Base-by-base conservation (phyloP, 2,797 vertebrate species). In the Chaetophractus vellerosus region DNA sequence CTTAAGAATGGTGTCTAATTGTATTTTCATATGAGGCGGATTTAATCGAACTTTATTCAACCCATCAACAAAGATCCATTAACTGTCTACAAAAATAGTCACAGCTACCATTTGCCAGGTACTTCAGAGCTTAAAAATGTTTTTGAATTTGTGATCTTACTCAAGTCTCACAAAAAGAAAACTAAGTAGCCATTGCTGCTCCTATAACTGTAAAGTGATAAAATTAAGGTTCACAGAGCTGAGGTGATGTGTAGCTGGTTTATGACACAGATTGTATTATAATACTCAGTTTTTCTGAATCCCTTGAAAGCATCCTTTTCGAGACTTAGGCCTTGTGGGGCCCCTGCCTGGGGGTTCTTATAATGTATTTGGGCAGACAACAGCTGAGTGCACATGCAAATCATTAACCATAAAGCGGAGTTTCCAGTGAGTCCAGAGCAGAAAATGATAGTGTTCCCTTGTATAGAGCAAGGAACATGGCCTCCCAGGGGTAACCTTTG, bases 41-140 rank as follows among this genome's bases (percentile, higher is more conserved):
- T 92, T 96, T 87, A 59, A 91, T 93, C 84, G 69, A 21, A 74
- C 12, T 90, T 89, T 88, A 84, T 55, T 55, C 52, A 55, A 55
- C 52, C 52, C 52, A 55, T 55, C 52, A 19, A 55, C 52, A 55
- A 16, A 55, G 52, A 55, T 55, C 52, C 52, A 55, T 19, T 55
- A 36, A 9, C 38, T 41, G 21, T 48, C 59, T 81, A 78, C 66
- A 90, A 93, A 93, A 83, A 26, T 82, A 84, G 59, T 63, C 93
- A 72, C 4, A 88, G 48, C 63, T 82, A 74, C 90, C 9, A 69
- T 52, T 61, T 88, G 19, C 81, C 63, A 16, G 59, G 11, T 79
- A 24, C 21, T 94, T 59, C 71, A 72, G 3, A 59, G 31, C 5
- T 82, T 91, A 76, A 71, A 80, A 83, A 57, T 31, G 3, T 21